Evolutionary conservation across 2,888 invertebrate genomes (phyloP).

Genomic region (Hypercompe scribonia): DNA sequence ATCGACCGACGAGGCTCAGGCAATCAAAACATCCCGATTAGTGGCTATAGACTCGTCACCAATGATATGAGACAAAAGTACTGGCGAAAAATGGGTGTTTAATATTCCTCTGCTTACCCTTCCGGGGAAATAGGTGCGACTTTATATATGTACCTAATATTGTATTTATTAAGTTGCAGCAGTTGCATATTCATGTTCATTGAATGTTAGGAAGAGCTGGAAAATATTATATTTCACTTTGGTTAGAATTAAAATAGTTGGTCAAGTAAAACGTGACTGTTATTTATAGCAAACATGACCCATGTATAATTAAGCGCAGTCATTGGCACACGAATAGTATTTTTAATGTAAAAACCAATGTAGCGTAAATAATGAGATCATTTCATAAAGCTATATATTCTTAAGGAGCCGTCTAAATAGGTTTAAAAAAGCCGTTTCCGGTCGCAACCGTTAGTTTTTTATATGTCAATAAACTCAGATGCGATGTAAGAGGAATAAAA

Average conservation of each 20-base stretch:
- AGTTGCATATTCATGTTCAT: background rate
- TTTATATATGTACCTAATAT: too few species aligned
- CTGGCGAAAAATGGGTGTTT: too few species aligned
- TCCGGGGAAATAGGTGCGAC: too few species aligned
- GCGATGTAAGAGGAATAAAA: conserved; percentile 55
- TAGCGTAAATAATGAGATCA: conserved; percentile 72
- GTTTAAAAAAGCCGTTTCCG: conserved; percentile 66
- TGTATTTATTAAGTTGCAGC: background rate
- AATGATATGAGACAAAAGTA: too few species aligned
- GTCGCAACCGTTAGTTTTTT: conserved; percentile 64
- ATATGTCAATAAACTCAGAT: conserved; percentile 55
- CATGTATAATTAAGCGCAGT: conserved; percentile 55
- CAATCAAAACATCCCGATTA: too few species aligned
- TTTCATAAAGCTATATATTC: conserved; percentile 65
- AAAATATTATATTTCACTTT: background rate
- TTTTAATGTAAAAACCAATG: conserved; percentile 64
- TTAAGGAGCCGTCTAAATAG: conserved; percentile 41
- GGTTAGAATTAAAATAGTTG: background rate
- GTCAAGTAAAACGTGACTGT: background rate
- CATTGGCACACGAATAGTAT: conserved; percentile 50
- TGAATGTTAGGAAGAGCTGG: background rate
- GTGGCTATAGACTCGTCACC: too few species aligned
- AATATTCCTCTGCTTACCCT: too few species aligned
- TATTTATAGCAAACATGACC: conserved; percentile 53
- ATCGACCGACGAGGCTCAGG: too few species aligned